phyloP scores from a whole-genome alignment of 92 coral and sea anemone species.

The Paramuricea clavata region DNA sequence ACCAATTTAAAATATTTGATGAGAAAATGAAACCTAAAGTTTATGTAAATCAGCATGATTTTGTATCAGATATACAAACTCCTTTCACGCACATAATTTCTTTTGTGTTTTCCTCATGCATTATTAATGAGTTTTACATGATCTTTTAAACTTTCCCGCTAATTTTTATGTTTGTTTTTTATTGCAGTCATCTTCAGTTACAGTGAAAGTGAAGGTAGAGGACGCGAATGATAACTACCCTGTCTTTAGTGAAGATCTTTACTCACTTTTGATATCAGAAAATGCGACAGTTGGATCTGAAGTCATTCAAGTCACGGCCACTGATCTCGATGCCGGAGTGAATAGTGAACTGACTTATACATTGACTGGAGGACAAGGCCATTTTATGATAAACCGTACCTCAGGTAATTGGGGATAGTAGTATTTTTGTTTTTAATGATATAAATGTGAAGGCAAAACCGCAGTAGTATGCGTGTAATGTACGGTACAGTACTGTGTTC shows the following conservation, averaged over 20 bases:
- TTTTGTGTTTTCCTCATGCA: no score
- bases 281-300: conserved; percentile 78
- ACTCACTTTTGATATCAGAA: conserved; percentile 82
- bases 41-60: no score
- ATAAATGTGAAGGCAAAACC: neutral
- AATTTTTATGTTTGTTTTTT: neutral
- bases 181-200: conserved; percentile 70
- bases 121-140: no score
- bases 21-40: no score
- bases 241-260: conserved; percentile 74
- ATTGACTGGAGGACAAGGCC: conserved; percentile 81
- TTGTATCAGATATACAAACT: no score
- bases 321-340: conserved; percentile 89
- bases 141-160: neutral
- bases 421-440: neutral
- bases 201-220: conserved; percentile 73
- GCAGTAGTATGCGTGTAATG: neutral
- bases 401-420: conserved; percentile 65
- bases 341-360: conserved; percentile 84
- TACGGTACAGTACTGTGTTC: no score
- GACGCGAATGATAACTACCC: conserved; percentile 96
- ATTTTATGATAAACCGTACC: conserved; percentile 79
- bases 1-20: no score
- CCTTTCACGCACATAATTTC: no score
- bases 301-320: conserved; percentile 81